A percentile compares a stretch with the other conserved stretches of the same genome.
phyloP scores from a whole-genome alignment of 2,888 invertebrate genomes.

The Syrphus vitripennis region DNA sequence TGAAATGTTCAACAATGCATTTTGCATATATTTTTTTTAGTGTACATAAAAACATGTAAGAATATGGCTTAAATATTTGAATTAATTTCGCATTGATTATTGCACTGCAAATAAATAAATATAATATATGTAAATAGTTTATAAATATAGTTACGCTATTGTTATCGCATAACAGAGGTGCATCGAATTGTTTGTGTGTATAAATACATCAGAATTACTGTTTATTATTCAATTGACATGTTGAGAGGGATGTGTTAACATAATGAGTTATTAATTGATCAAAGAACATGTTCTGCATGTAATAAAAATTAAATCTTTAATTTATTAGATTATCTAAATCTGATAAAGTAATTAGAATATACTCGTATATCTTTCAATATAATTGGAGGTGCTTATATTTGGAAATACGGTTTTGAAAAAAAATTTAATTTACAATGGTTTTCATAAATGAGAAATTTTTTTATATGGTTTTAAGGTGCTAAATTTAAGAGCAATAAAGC shows the following conservation, averaged over 20 bases:
- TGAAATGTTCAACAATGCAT: too few species aligned
- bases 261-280: constrained; percentile 38
- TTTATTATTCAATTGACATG: constrained; percentile 56
- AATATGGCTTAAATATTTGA: constrained; percentile 31
- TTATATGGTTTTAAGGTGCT: too few species aligned
- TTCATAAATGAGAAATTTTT: too few species aligned
- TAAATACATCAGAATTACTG: neutral
- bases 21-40: neutral
- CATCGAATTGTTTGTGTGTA: constrained; percentile 43
- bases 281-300: constrained; percentile 36
- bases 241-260: constrained; percentile 37
- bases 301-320: constrained; percentile 1
- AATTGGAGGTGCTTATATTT: too few species aligned
- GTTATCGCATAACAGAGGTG: constrained; percentile 51
- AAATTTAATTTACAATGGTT: too few species aligned
- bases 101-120: constrained; percentile 6
- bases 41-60: neutral
- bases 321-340: neutral
- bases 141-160: constrained; percentile 31
- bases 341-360: neutral
- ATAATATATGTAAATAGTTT: neutral
- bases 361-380: too few species aligned
- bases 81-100: constrained; percentile 19
- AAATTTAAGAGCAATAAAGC: too few species aligned
- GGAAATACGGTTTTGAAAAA: too few species aligned